Evolutionary conservation across 2,888 invertebrate species (phyloP).

Genomic region (Drosophila monieri): DNA sequence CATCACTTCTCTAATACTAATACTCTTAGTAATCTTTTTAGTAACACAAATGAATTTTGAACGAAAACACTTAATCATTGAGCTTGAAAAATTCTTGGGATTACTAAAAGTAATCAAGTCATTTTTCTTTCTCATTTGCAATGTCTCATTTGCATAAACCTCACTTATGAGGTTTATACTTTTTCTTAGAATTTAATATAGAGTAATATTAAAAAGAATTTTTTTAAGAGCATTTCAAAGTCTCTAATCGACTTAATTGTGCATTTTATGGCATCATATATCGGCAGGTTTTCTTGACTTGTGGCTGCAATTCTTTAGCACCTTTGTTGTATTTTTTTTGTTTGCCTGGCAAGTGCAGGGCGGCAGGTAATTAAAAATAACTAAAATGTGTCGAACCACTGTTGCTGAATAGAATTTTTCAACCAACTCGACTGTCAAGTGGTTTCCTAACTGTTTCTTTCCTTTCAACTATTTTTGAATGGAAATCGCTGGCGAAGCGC

Average conservation of each 20-base stretch:
- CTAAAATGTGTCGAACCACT: constrained; percentile 20
- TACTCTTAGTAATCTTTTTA: not conserved
- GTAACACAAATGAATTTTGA: not conserved
- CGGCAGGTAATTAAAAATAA: constrained; percentile 7
- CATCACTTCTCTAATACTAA: no score
- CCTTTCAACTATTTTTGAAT: constrained; percentile 48
- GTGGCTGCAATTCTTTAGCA: constrained; percentile 17
- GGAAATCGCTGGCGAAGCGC: constrained; percentile 44
- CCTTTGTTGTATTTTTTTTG: constrained; percentile 10
- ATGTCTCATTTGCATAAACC: no score
- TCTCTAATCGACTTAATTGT: not conserved
- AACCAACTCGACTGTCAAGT: constrained; percentile 4
- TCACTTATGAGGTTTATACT: no score
- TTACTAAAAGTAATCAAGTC: no score
- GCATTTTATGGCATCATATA: constrained; percentile 19
- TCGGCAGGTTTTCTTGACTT: constrained; percentile 26
- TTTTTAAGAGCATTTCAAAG: constrained; percentile 2
- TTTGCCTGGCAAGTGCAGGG: not conserved
- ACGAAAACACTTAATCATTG: not conserved
- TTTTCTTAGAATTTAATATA: not conserved
- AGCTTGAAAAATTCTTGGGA: no score
- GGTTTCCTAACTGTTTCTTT: constrained; percentile 27
- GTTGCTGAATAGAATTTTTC: constrained; percentile 11
- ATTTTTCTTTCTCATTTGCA: no score
- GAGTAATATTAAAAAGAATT: not conserved